phyloP scores from a whole-genome alignment of 2,113 vertebrate species.

The Electrona antarctica region DNA sequence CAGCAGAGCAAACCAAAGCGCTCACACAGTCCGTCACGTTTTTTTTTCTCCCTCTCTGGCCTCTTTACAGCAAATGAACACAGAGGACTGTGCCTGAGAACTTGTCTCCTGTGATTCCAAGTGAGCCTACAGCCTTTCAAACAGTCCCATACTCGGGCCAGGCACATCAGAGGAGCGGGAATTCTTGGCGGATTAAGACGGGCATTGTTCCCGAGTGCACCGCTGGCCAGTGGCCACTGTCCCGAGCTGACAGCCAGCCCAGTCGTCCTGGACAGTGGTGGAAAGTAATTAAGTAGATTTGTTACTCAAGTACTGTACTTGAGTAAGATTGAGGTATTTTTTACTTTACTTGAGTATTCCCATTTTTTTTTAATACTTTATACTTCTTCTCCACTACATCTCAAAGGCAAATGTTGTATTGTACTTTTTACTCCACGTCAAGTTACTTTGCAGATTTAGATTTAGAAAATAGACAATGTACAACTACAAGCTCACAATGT shows the following conservation, averaged over 20 bases:
- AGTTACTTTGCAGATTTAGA: too few species aligned
- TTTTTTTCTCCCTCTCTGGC: conserved; percentile 42
- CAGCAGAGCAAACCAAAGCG: conserved; percentile 12
- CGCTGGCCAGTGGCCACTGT: conserved; percentile 64
- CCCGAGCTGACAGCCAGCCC: conserved; percentile 61
- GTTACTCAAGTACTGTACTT: too few species aligned
- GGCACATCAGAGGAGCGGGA: conserved; percentile 71
- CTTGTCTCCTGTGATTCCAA: conserved; percentile 58
- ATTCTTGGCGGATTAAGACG: conserved; percentile 78
- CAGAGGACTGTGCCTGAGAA: conserved; percentile 54
- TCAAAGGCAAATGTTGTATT: too few species aligned
- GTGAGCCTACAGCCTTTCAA: conserved; percentile 66
- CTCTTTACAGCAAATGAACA: conserved; percentile 63
- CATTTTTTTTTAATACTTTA: too few species aligned
- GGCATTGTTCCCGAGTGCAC: conserved; percentile 70
- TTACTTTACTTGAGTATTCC: too few species aligned
- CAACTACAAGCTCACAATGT: too few species aligned
- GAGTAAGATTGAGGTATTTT: too few species aligned
- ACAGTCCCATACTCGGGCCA: conserved; percentile 62
- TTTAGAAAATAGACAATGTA: too few species aligned
- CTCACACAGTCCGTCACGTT: conserved; percentile 63
- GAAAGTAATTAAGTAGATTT: too few species aligned
- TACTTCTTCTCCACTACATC: too few species aligned
- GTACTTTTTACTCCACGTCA: too few species aligned
- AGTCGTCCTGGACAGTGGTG: background rate